Evolutionary conservation across 2,888 invertebrate species (phyloP).

Genomic region (Drosophila longiperda): DNA sequence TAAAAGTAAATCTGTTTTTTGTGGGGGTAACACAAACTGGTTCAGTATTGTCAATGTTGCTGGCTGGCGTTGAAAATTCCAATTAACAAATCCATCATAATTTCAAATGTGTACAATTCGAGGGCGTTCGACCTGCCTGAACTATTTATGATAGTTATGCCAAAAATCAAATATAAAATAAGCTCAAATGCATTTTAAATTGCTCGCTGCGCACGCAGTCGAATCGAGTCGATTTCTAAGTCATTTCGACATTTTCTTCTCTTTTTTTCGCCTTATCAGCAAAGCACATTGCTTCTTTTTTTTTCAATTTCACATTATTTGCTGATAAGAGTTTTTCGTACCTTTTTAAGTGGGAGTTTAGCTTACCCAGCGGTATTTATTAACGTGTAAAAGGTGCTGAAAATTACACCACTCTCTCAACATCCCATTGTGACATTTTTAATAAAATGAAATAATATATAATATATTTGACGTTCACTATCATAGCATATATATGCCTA

Average conservation of each 20-base stretch:
- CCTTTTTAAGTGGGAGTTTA: slow-evolving; percentile 70
- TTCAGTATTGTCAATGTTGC: slow-evolving; percentile 49
- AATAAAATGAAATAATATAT: not conserved
- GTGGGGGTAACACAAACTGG: slow-evolving; percentile 53
- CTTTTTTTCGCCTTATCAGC: slow-evolving; percentile 60
- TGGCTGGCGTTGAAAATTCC: slow-evolving; percentile 57
- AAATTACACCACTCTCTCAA: not conserved
- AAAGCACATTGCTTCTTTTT: slow-evolving; percentile 19
- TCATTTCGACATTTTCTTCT: slow-evolving; percentile 33
- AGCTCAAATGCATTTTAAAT: slow-evolving; percentile 42
- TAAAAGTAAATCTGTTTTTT: slow-evolving; percentile 22
- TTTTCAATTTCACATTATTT: slow-evolving; percentile 64
- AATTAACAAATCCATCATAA: slow-evolving; percentile 81
- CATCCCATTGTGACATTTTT: not conserved
- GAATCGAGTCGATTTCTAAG: slow-evolving; percentile 33
- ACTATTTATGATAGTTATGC: slow-evolving; percentile 43
- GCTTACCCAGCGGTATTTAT: slow-evolving; percentile 38
- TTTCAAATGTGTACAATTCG: slow-evolving; percentile 68
- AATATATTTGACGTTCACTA: not conserved
- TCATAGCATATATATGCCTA: not conserved
- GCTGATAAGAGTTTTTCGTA: slow-evolving; percentile 69
- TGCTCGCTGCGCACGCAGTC: slow-evolving; percentile 34
- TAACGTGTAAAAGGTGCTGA: slow-evolving; percentile 10
- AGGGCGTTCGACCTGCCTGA: slow-evolving; percentile 38
- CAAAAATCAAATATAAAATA: slow-evolving; percentile 17